Percentiles rank a stretch among this genome's conserved stretches.
These are phyloP conservation scores for Drosophila dunni DNA, from an alignment of 1,140 invertebrate species.

Conservation along the genomic window DNA sequence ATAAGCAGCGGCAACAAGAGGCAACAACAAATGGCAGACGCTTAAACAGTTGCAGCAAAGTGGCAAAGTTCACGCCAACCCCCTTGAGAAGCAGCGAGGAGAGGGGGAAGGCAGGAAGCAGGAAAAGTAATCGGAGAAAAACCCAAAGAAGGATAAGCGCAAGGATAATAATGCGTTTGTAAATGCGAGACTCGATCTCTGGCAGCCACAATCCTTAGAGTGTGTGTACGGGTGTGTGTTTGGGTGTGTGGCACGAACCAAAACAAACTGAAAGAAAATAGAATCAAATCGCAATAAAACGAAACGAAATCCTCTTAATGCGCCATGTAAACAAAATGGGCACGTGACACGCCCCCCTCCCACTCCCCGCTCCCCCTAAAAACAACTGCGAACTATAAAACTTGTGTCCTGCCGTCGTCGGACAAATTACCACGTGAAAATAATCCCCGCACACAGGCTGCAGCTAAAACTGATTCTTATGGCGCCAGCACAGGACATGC, in stretches of 20 bases:
- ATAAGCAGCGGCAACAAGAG: constrained; percentile 45
- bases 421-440: constrained; percentile 68
- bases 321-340: constrained; percentile 76
- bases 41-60: constrained; percentile 54
- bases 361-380: background rate
- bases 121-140: constrained; percentile 7
- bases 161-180: constrained; percentile 66
- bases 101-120: background rate
- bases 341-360: constrained; percentile 61
- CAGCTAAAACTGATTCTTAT: constrained; percentile 37
- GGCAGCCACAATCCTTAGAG: constrained; percentile 11
- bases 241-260: constrained; percentile 16
- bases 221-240: no score
- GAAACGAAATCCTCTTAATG: constrained; percentile 77
- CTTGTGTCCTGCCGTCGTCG: constrained; percentile 32
- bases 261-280: constrained; percentile 67
- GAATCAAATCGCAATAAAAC: constrained; percentile 81
- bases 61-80: constrained; percentile 79
- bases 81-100: constrained; percentile 6
- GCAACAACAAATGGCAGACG: constrained; percentile 27
- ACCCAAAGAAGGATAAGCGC: constrained; percentile 39
- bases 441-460: constrained; percentile 60
- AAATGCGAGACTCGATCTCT: constrained; percentile 53
- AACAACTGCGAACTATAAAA: constrained; percentile 1
- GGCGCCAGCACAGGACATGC: constrained; percentile 44